Conservation (phyloP, 2,888 invertebrate genomes). For the Kryphioiulus occultus region DNA sequence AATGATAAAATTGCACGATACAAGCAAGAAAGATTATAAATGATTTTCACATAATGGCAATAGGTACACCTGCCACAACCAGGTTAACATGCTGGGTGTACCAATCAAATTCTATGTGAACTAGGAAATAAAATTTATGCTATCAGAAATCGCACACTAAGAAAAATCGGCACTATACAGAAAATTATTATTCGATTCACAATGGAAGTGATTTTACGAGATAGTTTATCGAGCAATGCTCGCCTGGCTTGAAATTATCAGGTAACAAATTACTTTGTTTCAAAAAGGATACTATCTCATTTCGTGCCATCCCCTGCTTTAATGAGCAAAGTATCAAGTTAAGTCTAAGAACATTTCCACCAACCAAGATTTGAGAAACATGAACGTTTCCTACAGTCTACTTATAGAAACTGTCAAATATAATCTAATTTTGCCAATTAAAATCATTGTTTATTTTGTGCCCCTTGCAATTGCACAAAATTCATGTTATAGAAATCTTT, state of each 20-base stretch:
- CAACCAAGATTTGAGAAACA: too few species aligned
- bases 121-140: not conserved
- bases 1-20: constrained; percentile 17
- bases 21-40: not conserved
- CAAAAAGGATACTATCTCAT: too few species aligned
- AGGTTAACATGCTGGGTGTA: not conserved
- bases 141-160: not conserved
- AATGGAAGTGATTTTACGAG: not conserved
- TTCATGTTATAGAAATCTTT: too few species aligned
- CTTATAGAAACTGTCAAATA: too few species aligned
- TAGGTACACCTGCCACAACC: not conserved
- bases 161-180: not conserved
- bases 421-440: too few species aligned
- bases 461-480: too few species aligned
- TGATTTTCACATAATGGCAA: not conserved
- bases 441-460: too few species aligned
- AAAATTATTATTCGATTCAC: not conserved
- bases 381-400: too few species aligned
- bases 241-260: not conserved
- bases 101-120: not conserved
- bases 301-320: too few species aligned
- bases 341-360: too few species aligned
- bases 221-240: not conserved
- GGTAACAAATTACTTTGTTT: too few species aligned
- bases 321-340: too few species aligned